These are phyloP conservation scores for Parasteatoda lunata DNA, from an alignment of 2,888 invertebrate species.

Conservation along the genomic window DNA sequence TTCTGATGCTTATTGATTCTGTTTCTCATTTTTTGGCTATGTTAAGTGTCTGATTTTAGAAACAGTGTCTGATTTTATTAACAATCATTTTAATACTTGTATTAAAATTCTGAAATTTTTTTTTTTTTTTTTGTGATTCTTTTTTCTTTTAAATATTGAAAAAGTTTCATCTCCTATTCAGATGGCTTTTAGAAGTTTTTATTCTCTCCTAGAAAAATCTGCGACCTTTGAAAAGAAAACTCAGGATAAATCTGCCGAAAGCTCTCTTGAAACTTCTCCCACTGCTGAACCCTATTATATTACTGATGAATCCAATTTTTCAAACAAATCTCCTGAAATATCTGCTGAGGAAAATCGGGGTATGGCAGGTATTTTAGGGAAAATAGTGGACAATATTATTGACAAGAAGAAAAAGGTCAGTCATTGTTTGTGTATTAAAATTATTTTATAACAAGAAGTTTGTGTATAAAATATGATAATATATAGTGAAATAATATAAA, in stretches of 20 bases:
- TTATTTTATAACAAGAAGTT: too few relatives aligned
- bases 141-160: neutral
- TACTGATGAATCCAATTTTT: slow-evolving; percentile 20
- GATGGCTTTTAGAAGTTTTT: neutral
- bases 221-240: slow-evolving; percentile 18
- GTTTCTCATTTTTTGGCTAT: too few relatives aligned
- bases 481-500: too few relatives aligned
- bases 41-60: too few relatives aligned
- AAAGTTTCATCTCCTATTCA: neutral
- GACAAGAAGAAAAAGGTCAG: slow-evolving; percentile 75
- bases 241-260: neutral
- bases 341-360: slow-evolving; percentile 78
- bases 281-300: slow-evolving; percentile 14
- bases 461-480: too few relatives aligned
- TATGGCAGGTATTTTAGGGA: slow-evolving; percentile 87
- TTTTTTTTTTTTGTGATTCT: neutral
- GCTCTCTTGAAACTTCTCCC: neutral
- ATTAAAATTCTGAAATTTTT: neutral
- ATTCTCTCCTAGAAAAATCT: slow-evolving; percentile 36
- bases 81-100: neutral
- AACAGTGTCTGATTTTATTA: too few relatives aligned
- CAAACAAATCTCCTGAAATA: slow-evolving; percentile 21
- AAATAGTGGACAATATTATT: slow-evolving; percentile 86
- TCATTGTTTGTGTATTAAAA: too few relatives aligned
- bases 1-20: too few relatives aligned